Base-by-base conservation (phyloP, 2,113 vertebrate genomes). In the Pterocles orientalis region DNA sequence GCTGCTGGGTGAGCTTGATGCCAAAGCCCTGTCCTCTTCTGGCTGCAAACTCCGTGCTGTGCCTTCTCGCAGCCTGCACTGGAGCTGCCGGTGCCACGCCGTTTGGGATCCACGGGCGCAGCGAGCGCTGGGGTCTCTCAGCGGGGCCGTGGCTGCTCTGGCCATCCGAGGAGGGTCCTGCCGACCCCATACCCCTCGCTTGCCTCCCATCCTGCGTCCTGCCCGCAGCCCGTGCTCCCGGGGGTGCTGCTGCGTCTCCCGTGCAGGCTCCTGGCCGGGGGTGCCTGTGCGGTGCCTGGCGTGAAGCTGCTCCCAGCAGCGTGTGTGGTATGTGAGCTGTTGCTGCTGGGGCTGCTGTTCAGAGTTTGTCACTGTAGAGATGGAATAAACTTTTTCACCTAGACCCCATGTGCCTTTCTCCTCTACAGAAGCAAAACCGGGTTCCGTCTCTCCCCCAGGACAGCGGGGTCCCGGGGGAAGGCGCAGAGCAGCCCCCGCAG, bases 361-460 rank as follows among this genome's bases (percentile, higher is more conserved):
- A 21, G 50, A 34, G 33, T 79, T 71, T 77, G 69, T 79, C 90
- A 95, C 80, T 78, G 76, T 86, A 90, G 73, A 86, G 77, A 82
- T 43, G 77, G 61, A 97, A 96, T 97, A 97, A 96, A 96, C 76
- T 94, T 95, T 95, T 96, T 96, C 95, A 97, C 88, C 77, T n/a
- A 25, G 29, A 65, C 65, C 12, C 17, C 77, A 6, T 0, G 1
- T n/a, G 57, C 34, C 20, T 73, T 76, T 62, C 36, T 61, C 80
- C 47, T 54, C 13, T 6, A 54, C 50, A 18, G 65, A 71, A 66
- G 60, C 29, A 36, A 14, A 33, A n/a, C 3, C 0, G 20, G 26
- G 25, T 41, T 86, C 41, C 28, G 76, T 33, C 26, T 33, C 16
- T 26, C 43, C 34, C 12, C 0, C 0, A 9, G 36, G 62, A 39